phyloP scores from a whole-genome alignment of 2,888 invertebrate species.

The Ctena decussata region DNA sequence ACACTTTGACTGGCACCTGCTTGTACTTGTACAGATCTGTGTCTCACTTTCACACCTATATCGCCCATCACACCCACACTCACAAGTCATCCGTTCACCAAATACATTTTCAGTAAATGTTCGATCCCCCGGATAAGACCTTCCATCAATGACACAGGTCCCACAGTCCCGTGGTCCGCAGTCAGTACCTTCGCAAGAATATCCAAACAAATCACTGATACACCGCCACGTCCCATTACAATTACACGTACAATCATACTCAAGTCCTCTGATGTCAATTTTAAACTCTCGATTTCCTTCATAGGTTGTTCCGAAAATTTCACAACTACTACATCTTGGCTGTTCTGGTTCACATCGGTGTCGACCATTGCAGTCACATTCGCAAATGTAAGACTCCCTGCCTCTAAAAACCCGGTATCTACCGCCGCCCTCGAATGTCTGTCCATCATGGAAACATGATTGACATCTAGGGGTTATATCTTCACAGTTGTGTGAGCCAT shows the following conservation, averaged over 20 bases:
- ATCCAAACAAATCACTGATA: not conserved
- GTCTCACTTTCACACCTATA: conserved; percentile 45
- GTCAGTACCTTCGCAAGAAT: conserved; percentile 2
- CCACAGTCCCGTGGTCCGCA: conserved; percentile 33
- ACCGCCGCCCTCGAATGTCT: conserved; percentile 50
- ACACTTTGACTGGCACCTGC: conserved; percentile 55
- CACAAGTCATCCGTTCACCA: conserved; percentile 48
- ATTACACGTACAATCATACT: conserved; percentile 7
- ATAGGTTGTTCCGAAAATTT: conserved; percentile 39
- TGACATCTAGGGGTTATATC: conserved; percentile 36
- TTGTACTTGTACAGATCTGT: conserved; percentile 11
- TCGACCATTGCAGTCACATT: conserved; percentile 50
- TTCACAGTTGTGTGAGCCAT: conserved; percentile 62
- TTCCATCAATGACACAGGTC: conserved; percentile 68
- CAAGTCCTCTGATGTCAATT: not conserved
- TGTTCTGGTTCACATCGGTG: conserved; percentile 31
- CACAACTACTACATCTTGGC: conserved; percentile 43
- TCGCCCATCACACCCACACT: conserved; percentile 61
- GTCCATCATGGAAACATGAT: conserved; percentile 56
- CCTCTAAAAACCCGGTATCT: conserved; percentile 51
- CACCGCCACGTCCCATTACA: conserved; percentile 17
- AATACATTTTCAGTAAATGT: conserved; percentile 55
- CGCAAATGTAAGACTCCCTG: conserved; percentile 47
- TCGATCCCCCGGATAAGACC: conserved; percentile 57
- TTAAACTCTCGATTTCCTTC: conserved; percentile 46